These are phyloP conservation scores for Rambutsinella grinnellia DNA, from an alignment of 2,888 invertebrate species.

Conservation along the genomic window DNA sequence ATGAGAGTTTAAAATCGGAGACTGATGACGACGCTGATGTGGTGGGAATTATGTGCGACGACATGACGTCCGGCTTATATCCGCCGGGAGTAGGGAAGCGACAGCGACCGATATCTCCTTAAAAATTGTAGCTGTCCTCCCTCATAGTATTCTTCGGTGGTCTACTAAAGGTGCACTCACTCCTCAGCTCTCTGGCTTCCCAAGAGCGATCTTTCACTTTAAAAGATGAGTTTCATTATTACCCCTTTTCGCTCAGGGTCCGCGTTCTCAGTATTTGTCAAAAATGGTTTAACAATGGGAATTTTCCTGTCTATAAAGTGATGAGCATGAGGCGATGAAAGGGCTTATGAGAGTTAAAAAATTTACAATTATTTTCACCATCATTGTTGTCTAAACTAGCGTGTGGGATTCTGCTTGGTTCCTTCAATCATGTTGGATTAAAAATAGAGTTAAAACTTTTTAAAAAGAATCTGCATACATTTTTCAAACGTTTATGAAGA, in stretches of 20 bases:
- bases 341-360: conserved; percentile 13
- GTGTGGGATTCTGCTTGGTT: conserved; percentile 29
- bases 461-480: too few species aligned
- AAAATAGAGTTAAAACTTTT: conserved; percentile 29
- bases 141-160: not conserved
- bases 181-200: not conserved
- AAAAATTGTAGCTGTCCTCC: not conserved
- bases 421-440: not conserved
- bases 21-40: not conserved
- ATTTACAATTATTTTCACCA: conserved; percentile 49
- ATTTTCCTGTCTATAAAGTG: not conserved
- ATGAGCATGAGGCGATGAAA: conserved; percentile 30
- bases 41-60: conserved; percentile 25
- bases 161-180: not conserved
- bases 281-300: conserved; percentile 47
- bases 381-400: conserved; percentile 35
- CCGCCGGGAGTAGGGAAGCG: not conserved
- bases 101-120: not conserved
- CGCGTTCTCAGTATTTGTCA: conserved; percentile 28
- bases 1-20: not conserved
- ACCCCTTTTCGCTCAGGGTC: conserved; percentile 15
- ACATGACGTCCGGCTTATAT: conserved; percentile 45
- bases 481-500: too few species aligned
- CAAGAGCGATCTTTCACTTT: not conserved
- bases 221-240: not conserved